phyloP scores from a whole-genome alignment of 2,113 vertebrate species.

The Lathamus discolor region DNA sequence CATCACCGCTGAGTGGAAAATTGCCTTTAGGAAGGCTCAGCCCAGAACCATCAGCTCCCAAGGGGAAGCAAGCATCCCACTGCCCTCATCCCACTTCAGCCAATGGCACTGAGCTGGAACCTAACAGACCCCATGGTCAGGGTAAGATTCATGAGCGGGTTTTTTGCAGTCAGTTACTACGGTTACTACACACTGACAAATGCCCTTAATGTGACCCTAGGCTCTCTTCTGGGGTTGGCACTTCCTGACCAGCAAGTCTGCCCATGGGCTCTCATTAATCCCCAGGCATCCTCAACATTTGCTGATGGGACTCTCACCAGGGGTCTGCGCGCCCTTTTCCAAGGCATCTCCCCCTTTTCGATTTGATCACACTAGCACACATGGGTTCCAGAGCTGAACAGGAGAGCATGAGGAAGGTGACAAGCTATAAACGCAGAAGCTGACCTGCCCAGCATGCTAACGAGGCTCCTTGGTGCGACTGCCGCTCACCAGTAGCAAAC shows the following conservation, averaged over 20 bases:
- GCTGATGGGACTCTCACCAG: fast-evolving
- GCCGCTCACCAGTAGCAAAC: fast-evolving
- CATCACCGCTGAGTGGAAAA: neutral
- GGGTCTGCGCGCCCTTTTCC: fast-evolving
- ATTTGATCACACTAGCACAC: neutral
- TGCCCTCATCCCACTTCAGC: neutral
- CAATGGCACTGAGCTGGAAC: neutral
- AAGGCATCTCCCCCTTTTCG: neutral
- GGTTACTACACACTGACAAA: neutral
- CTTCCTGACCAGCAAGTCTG: neutral
- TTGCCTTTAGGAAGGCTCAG: neutral
- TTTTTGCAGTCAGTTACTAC: neutral
- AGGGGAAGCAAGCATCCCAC: neutral
- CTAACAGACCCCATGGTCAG: neutral
- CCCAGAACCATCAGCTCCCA: neutral
- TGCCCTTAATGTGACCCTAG: neutral
- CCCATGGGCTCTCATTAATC: neutral
- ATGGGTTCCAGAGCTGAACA: neutral
- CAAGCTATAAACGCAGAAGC: fast-evolving
- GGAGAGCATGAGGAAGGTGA: neutral
- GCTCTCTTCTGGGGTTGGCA: neutral
- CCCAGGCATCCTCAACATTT: neutral
- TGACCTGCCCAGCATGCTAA: neutral
- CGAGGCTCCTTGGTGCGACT: neutral
- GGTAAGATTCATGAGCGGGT: neutral